A percentile compares a stretch with the other conserved stretches of the same genome.
Evolutionary conservation across 92 coral and sea anemone species (phyloP).

Genomic region (Diadumene lineata): DNA sequence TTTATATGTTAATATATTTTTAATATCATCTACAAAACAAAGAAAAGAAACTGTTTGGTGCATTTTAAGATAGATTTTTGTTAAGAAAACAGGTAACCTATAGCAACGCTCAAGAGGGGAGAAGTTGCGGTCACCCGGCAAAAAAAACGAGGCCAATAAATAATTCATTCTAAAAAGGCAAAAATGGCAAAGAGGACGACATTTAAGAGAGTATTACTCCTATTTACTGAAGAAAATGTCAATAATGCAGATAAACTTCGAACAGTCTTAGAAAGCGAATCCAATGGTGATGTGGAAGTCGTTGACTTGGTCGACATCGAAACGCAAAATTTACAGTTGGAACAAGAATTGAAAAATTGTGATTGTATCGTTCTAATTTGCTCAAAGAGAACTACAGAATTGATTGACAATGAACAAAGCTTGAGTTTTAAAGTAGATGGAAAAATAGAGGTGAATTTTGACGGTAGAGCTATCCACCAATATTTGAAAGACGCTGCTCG

Average conservation of each 20-base stretch:
- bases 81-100: neutral
- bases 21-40: no score
- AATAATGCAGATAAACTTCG: constrained; percentile 63
- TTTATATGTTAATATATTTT: no score
- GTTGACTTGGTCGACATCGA: constrained; percentile 61
- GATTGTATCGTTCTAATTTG: constrained; percentile 63
- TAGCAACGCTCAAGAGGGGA: no score
- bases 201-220: constrained; percentile 56
- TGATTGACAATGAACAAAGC: constrained; percentile 69
- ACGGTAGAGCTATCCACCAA: constrained; percentile 59
- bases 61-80: no score
- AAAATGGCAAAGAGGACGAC: constrained; percentile 53
- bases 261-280: constrained; percentile 72
- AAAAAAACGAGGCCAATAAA: constrained; percentile 26
- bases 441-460: constrained; percentile 63
- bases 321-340: constrained; percentile 28
- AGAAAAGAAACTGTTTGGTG: no score
- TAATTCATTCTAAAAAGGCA: constrained; percentile 17
- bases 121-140: constrained; percentile 16
- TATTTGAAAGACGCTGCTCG: constrained; percentile 58
- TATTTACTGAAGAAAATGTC: constrained; percentile 63
- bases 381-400: constrained; percentile 58
- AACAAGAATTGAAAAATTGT: constrained; percentile 48
- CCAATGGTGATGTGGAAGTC: constrained; percentile 53
- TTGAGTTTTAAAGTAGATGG: constrained; percentile 45